A percentile compares a stretch with the other conserved stretches of the same genome.
Conservation (phyloP, 2,888 invertebrate species). For the Temnothorax ravouxi region DNA sequence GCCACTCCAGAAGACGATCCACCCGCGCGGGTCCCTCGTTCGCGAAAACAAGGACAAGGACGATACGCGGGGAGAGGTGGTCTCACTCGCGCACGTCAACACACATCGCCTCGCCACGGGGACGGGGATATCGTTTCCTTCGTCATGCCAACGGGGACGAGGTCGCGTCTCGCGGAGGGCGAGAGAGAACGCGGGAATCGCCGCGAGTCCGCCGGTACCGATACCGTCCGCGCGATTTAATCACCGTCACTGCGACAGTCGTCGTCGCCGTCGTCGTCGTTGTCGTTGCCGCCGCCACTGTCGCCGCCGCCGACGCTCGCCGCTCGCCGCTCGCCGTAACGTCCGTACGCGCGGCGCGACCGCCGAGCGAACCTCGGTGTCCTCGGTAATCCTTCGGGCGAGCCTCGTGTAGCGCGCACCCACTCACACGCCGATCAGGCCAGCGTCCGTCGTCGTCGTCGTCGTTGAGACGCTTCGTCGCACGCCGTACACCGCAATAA, state of each 20-base stretch:
- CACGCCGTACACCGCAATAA: slow-evolving; percentile 6
- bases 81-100: slow-evolving; percentile 62
- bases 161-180: neutral
- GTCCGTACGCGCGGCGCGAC: slow-evolving; percentile 48
- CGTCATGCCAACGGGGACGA: slow-evolving; percentile 59
- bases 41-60: slow-evolving; percentile 26
- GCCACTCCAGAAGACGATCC: neutral
- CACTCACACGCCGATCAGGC: too few relatives aligned
- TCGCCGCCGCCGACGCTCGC: neutral
- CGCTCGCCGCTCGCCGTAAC: slow-evolving; percentile 31
- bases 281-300: too few relatives aligned
- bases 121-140: slow-evolving; percentile 53
- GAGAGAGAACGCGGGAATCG: neutral
- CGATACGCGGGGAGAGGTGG: slow-evolving; percentile 21
- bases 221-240: slow-evolving; percentile 55
- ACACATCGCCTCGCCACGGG: slow-evolving; percentile 61
- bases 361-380: neutral
- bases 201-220: slow-evolving; percentile 17
- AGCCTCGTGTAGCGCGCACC: neutral
- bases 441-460: neutral
- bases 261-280: slow-evolving; percentile 1
- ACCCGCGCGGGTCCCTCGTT: neutral
- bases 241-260: slow-evolving; percentile 53
- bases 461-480: neutral
- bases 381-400: neutral